Conservation (phyloP, 2,113 vertebrate species). For the Corydoras sp. region DNA sequence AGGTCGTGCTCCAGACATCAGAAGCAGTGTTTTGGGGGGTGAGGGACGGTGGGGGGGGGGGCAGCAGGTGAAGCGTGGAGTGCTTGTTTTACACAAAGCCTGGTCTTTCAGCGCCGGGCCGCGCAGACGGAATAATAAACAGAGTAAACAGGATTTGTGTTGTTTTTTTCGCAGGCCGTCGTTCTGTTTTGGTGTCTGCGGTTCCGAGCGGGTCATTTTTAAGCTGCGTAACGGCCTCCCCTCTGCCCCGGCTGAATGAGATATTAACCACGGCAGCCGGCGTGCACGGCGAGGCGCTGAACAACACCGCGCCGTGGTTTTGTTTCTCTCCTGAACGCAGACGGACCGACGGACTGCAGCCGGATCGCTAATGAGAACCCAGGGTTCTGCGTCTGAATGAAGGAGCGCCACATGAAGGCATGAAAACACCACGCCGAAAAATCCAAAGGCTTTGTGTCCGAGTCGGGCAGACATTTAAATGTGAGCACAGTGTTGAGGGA, state of each 20-base stretch:
- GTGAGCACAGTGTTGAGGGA: no score
- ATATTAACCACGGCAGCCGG: slow-evolving; percentile 5
- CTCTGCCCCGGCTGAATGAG: slow-evolving; percentile 20
- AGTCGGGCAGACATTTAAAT: no score
- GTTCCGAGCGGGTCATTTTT: slow-evolving; percentile 11
- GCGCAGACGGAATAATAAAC: no score
- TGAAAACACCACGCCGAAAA: no score
- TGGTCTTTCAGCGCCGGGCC: no score
- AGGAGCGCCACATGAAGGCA: no score
- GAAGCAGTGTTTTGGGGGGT: neutral
- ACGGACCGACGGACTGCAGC: no score
- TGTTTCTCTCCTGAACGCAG: neutral
- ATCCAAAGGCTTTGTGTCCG: no score
- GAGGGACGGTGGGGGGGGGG: neutral
- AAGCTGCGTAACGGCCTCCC: slow-evolving; percentile 23
- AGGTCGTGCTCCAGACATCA: neutral
- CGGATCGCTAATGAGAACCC: no score
- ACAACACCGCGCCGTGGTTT: slow-evolving; percentile 23
- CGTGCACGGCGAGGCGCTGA: slow-evolving; percentile 17
- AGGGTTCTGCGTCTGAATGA: no score
- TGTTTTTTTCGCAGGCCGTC: neutral
- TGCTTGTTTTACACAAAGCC: slow-evolving; percentile 33
- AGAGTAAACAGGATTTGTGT: no score
- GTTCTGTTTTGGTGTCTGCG: neutral
- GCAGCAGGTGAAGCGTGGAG: neutral